phyloP scores from a whole-genome alignment of 2,113 vertebrate species.

The Brienomyrus brachyistius region DNA sequence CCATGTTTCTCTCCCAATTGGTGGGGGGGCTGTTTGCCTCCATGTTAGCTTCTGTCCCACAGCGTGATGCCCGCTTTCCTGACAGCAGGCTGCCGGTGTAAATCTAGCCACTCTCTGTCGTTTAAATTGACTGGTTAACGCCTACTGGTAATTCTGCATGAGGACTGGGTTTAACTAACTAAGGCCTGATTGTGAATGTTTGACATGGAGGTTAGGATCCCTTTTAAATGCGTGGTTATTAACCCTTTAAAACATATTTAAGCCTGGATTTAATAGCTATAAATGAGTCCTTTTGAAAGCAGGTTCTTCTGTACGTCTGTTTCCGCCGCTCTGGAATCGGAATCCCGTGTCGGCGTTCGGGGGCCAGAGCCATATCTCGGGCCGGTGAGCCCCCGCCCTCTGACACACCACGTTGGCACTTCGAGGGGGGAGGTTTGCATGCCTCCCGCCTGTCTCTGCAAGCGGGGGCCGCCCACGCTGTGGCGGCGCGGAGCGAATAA shows the following conservation, averaged over 20 bases:
- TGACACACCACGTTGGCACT: background rate
- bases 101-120: background rate
- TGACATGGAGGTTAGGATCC: background rate
- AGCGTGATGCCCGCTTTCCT: background rate
- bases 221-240: background rate
- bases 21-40: background rate
- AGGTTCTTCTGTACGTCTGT: background rate
- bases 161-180: background rate
- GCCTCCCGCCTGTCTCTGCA: slow-evolving; percentile 6
- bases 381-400: no score
- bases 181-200: background rate
- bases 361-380: background rate
- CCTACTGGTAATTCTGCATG: background rate
- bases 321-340: background rate
- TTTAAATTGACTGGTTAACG: background rate
- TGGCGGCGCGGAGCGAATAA: no score
- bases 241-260: background rate
- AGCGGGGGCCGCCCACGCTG: background rate
- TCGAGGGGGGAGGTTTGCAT: background rate
- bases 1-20: background rate
- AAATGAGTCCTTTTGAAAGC: background rate
- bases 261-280: background rate
- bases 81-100: background rate
- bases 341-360: background rate
- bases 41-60: background rate